These are phyloP conservation scores for Darevskia mixta DNA, from an alignment of 2,797 vertebrate species.

Conservation along the genomic window DNA sequence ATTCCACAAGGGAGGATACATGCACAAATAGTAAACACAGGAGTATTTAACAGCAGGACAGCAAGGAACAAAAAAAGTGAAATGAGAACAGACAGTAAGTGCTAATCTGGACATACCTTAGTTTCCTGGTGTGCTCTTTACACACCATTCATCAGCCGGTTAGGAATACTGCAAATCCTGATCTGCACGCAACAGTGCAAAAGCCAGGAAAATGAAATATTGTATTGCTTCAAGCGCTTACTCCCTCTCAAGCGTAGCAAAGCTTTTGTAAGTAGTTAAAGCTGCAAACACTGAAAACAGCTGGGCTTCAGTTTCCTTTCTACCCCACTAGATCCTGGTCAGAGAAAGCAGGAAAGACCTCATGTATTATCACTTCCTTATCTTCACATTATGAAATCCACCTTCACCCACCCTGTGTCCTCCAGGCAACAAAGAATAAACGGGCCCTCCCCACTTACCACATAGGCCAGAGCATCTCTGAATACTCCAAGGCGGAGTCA, in stretches of 20 bases:
- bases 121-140: not conserved
- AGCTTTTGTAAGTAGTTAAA: not conserved
- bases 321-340: too few species aligned
- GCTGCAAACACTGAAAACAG: not conserved
- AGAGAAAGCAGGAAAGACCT: not conserved
- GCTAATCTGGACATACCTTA: slow-evolving; percentile 7
- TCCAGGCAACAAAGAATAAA: not conserved
- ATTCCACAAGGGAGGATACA: not conserved
- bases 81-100: not conserved
- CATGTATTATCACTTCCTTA: not conserved
- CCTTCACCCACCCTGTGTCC: not conserved
- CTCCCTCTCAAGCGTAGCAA: not conserved
- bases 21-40: not conserved
- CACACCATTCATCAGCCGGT: not conserved
- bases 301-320: not conserved
- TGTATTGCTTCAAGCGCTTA: not conserved
- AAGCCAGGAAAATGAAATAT: not conserved
- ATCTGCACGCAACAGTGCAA: not conserved
- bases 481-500: not conserved
- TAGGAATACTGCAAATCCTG: not conserved
- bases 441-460: not conserved
- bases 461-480: not conserved
- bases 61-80: not conserved
- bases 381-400: not conserved
- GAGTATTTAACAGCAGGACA: not conserved